Evolutionary conservation across 2,113 vertebrate species (phyloP).

Genomic region (Thymallus thymallus): DNA sequence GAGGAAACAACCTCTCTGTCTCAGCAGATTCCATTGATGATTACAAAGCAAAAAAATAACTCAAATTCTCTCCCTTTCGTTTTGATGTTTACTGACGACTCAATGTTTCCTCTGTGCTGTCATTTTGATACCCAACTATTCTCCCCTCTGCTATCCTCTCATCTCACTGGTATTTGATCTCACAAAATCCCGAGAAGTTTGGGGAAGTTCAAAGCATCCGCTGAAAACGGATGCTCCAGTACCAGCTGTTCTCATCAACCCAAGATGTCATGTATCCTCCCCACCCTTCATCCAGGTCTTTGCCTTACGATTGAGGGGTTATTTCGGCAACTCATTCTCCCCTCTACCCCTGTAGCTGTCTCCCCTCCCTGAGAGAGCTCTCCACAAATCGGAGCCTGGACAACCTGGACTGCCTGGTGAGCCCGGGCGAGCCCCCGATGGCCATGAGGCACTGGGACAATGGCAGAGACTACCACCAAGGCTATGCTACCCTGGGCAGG

Average conservation of each 20-base stretch:
- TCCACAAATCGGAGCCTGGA: constrained; percentile 89
- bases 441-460: constrained; percentile 85
- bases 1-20: constrained; percentile 25
- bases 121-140: constrained; percentile 36
- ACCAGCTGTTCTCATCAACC: constrained; percentile 28
- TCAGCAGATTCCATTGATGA: neutral
- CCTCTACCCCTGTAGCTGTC: constrained; percentile 59
- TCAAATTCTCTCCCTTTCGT: neutral
- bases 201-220: constrained; percentile 41
- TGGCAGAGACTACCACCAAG: constrained; percentile 80
- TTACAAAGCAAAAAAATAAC: constrained; percentile 16
- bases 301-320: neutral
- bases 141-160: constrained; percentile 29
- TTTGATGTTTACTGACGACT: constrained; percentile 9
- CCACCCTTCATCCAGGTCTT: constrained; percentile 6
- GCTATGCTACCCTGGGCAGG: constrained; percentile 78
- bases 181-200: constrained; percentile 41
- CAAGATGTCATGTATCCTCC: constrained; percentile 28
- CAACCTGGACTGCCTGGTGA: constrained; percentile 91
- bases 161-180: constrained; percentile 46
- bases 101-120: constrained; percentile 58
- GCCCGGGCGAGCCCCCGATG: constrained; percentile 77
- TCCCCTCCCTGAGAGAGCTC: constrained; percentile 76
- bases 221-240: constrained; percentile 1
- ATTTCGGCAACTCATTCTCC: neutral